Percentiles rank a stretch among this genome's conserved stretches.
phyloP scores from a whole-genome alignment of 1,140 invertebrate genomes.

The Ditylenchus dipsaci region DNA sequence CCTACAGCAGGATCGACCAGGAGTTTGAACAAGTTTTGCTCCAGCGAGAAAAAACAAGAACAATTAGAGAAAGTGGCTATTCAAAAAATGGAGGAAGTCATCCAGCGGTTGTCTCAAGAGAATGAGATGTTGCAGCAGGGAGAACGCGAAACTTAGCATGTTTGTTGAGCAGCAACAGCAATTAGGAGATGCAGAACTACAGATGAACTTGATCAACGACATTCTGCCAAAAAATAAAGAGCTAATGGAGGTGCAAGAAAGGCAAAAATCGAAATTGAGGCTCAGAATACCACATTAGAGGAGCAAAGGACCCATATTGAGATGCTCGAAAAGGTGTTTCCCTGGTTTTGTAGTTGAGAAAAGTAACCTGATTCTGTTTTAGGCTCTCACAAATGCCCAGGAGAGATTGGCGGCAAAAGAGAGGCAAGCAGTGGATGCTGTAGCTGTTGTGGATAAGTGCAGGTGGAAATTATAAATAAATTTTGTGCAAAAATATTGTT shows the following conservation, averaged over 20 bases:
- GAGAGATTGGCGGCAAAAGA: conserved; percentile 73
- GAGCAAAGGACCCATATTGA: conserved; percentile 87
- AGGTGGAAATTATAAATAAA: too few relatives aligned
- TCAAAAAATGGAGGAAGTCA: conserved; percentile 74
- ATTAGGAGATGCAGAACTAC: conserved; percentile 11
- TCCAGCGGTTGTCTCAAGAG: conserved; percentile 67
- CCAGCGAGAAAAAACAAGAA: conserved; percentile 72
- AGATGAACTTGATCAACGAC: conserved; percentile 25
- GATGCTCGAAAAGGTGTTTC: conserved; percentile 78
- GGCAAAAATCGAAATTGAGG: conserved; percentile 83
- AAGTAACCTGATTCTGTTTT: too few relatives aligned
- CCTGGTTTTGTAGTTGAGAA: too few relatives aligned
- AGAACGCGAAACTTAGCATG: conserved; percentile 42
- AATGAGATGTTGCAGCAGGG: conserved; percentile 46
- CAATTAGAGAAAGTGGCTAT: conserved; percentile 76
- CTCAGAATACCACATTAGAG: conserved; percentile 78
- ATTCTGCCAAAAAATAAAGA: conserved; percentile 66
- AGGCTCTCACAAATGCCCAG: conserved; percentile 2
- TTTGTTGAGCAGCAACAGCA: conserved; percentile 29
- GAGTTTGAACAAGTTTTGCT: conserved; percentile 32
- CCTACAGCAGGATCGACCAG: conserved; percentile 27
- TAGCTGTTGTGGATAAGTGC: conserved; percentile 37
- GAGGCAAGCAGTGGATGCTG: conserved; percentile 37
- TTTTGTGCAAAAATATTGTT: too few relatives aligned
- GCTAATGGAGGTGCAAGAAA: conserved; percentile 77